Conservation (phyloP, 2,888 invertebrate genomes). For the Lasioglossum calceatum region DNA sequence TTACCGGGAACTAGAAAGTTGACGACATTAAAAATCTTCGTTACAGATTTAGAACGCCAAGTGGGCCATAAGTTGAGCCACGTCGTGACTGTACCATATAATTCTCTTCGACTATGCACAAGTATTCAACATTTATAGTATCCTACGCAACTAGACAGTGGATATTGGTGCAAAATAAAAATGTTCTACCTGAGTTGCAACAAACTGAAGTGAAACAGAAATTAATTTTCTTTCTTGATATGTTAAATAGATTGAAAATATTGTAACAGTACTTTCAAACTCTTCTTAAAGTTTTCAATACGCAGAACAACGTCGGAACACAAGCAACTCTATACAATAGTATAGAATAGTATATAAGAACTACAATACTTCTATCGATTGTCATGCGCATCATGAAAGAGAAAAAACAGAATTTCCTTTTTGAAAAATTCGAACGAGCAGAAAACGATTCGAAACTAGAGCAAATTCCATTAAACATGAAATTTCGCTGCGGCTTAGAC, state of each 20-base stretch:
- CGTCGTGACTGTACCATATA: neutral
- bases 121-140: neutral
- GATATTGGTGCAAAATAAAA: too few relatives aligned
- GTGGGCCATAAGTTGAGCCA: neutral
- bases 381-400: neutral
- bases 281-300: neutral
- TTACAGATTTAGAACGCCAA: neutral
- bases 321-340: too few relatives aligned
- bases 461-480: neutral
- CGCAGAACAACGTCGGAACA: neutral
- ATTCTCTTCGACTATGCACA: neutral
- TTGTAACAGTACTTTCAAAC: too few relatives aligned
- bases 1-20: neutral
- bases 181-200: too few relatives aligned
- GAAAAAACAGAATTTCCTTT: neutral
- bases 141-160: too few relatives aligned
- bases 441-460: neutral
- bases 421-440: neutral
- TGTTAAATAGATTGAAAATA: too few relatives aligned
- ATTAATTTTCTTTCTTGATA: too few relatives aligned
- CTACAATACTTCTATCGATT: neutral
- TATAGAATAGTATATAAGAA: neutral
- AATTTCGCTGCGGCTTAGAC: neutral
- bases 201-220: too few relatives aligned
- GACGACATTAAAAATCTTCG: conserved; percentile 1